Base-by-base conservation (phyloP, 2,113 vertebrate species). In the Sclerurus mexicanus region DNA sequence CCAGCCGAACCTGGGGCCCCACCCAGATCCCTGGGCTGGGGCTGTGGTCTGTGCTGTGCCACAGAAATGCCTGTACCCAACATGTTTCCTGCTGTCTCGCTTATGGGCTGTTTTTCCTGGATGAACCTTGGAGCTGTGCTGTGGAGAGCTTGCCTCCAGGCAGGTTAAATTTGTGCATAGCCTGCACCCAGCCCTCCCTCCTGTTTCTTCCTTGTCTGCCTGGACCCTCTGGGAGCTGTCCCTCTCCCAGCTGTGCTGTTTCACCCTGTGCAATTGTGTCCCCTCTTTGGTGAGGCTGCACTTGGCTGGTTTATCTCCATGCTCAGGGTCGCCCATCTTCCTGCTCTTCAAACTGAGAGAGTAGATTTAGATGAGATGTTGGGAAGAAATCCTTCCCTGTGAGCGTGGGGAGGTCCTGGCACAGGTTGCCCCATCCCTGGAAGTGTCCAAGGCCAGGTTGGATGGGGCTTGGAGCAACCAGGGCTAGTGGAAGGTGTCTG, bases 401-500 rank as follows among this genome's bases (percentile, higher is more conserved):
- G 15, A 30, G 33, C 10, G 5, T 25, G 20, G 3, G 0, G 0
- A 46, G 4, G 19, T 4, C 9, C 44, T 89, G 46, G 39, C 33
- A 46, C 68, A 52, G 3, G 9, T 1, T 40, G 8, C 14, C 4
- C 14, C 23, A 25, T 46, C 23, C 28, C 39, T 67, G 69, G 12
- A 0, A 27, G n/a, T 55, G n/a, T 0, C n/a, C 30, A 18, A 40
- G n/a, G 30, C 31, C 39, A 19, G 40, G 24, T 0, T 75, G 52
- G 46, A n/a, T 0, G 0, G 28, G 12, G 11, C 13, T 82, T 60
- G 53, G 20, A 60, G 20, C 18, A 30, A 0, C 7, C 28, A 75
- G n/a, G 16, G 15, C 2, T 0, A 5, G 7, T 37, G 60, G 23
- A 4, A 39, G 5, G 1, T 60, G n/a, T 13, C n/a, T n/a, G n/a